These are phyloP conservation scores for Emys orbicularis DNA, from an alignment of 2,797 vertebrate genomes.

Conservation along the genomic window DNA sequence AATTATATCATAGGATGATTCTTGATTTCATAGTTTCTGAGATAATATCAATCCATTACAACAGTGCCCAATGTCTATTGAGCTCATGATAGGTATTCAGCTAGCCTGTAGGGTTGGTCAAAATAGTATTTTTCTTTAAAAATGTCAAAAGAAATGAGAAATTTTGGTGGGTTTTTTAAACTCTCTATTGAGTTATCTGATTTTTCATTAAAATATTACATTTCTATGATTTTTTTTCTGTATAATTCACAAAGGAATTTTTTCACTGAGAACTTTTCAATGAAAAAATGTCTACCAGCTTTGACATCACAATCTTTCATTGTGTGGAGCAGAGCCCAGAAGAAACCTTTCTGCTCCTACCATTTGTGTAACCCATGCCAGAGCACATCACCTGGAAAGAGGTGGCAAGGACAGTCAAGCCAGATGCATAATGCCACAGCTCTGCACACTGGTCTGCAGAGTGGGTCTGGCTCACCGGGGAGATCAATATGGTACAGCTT, in stretches of 20 bases:
- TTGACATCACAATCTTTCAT: background rate
- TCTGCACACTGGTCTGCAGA: too few species aligned
- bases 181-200: too few species aligned
- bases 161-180: too few species aligned
- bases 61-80: background rate
- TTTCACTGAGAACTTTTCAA: background rate
- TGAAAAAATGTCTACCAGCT: background rate
- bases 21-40: background rate
- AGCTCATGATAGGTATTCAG: background rate
- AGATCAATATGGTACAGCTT: background rate
- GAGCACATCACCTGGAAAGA: background rate
- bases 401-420: background rate
- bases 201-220: too few species aligned
- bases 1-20: background rate
- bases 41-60: background rate
- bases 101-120: background rate
- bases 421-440: background rate
- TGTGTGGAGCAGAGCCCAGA: background rate
- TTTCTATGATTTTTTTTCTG: too few species aligned
- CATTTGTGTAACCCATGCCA: background rate
- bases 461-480: background rate
- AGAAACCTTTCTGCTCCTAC: background rate
- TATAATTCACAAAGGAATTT: background rate
- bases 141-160: background rate
- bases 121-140: background rate